Base-by-base conservation (phyloP, 2,888 invertebrate species). In the Eremobia ochroleuca region DNA sequence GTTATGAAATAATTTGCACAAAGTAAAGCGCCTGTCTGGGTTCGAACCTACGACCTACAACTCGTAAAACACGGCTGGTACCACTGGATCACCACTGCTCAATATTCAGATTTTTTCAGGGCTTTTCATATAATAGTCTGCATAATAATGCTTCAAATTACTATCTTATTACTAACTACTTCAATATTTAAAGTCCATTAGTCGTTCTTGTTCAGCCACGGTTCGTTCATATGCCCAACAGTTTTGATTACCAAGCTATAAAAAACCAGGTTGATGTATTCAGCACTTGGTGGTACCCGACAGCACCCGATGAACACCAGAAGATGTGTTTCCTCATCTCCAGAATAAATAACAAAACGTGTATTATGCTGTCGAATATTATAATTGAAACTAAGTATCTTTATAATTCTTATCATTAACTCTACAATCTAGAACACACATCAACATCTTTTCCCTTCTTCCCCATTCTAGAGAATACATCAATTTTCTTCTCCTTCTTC, bases 401-500 rank as follows among this genome's bases (percentile, higher is more conserved):
- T 13, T n/a, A 31, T 18, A 18, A 21, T 31, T 18, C 18, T 28
- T 6, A 37, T 9, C 1, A 49, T 52, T 18, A 18, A 37, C 25
- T 40, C 37, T 75, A 73, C 25, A 73, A 55, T 31, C 40, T 73
- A 55, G 73, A 73, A 31, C 31, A 77, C 15, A 77, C 31, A 43
- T 76, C 40, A 15, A 40, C n/a, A 76, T 31, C n/a, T 31, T 40
- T 34, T 4, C 1, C 18, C 0, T 59, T 15, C n/a, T 77, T 79
- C 21, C 0, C 62, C 5, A n/a, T 18, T 58, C 13, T 49, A 46
- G 65, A 58, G 49, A n/a, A 76, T 0, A 49, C 49, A 43, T 71
- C 31, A 13, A 52, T 25, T 40, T 68, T 13, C 25, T 74, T 86
- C 0, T 69, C 62, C 31, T 79, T 88, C 67, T 75, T 72, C 0